Conservation (phyloP, 2,797 vertebrate genomes). For the Anguilla megastoma region DNA sequence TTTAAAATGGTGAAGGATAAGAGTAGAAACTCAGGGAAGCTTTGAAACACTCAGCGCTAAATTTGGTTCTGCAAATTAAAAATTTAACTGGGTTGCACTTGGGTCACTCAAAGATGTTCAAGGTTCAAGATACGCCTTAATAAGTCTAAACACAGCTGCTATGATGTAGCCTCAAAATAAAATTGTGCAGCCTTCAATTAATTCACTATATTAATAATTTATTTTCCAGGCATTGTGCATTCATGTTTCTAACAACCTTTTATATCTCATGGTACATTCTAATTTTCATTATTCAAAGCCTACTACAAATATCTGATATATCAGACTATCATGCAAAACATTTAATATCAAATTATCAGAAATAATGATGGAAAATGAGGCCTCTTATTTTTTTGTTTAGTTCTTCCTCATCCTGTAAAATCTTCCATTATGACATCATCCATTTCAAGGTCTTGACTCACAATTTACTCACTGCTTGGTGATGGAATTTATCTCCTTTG, state of each 20-base stretch:
- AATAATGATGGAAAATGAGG: background rate
- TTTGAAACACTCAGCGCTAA: background rate
- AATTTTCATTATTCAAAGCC: background rate
- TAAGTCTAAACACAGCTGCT: background rate
- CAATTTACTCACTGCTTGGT: background rate
- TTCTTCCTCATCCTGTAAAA: background rate
- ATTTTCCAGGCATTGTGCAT: background rate
- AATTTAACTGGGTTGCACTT: background rate
- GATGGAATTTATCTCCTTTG: background rate
- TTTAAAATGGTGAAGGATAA: background rate
- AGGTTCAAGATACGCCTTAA: background rate
- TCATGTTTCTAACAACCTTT: background rate
- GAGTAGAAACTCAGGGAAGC: background rate
- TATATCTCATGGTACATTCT: background rate
- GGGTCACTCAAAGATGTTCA: background rate
- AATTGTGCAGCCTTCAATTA: background rate
- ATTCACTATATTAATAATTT: background rate
- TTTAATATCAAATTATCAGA: background rate
- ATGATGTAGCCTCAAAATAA: background rate
- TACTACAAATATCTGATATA: background rate
- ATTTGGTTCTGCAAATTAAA: background rate
- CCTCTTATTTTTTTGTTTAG: background rate
- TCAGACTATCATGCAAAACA: background rate
- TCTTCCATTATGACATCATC: background rate
- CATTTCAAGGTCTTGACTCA: background rate